These are phyloP conservation scores for Oscheius sp. DNA, from an alignment of 1,140 invertebrate genomes.

Conservation along the genomic window DNA sequence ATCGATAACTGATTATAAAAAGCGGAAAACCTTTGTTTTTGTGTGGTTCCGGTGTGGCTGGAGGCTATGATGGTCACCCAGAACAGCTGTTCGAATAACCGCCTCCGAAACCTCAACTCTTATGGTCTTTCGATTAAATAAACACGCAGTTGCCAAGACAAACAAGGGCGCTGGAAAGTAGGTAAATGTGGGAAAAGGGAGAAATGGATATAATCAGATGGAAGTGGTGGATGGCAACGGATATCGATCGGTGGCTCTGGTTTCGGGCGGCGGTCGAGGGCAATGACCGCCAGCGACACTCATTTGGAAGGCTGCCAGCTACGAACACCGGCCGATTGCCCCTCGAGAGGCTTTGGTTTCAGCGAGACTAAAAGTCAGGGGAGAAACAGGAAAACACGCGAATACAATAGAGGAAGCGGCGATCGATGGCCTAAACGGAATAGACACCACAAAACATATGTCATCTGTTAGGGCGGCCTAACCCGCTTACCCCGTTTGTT, in stretches of 20 bases:
- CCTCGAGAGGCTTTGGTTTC: too few species aligned
- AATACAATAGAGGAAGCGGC: too few species aligned
- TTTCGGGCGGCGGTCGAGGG: neutral
- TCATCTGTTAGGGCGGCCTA: too few species aligned
- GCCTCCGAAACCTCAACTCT: neutral
- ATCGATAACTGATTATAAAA: too few species aligned
- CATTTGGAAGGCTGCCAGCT: neutral
- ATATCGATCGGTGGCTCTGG: neutral
- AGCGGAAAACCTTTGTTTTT: too few species aligned
- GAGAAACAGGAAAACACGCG: too few species aligned
- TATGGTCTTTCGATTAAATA: neutral
- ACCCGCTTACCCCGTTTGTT: too few species aligned
- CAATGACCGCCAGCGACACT: constrained; percentile 7
- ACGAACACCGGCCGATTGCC: too few species aligned
- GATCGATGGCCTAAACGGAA: too few species aligned
- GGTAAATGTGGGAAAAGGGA: neutral
- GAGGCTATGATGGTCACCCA: neutral
- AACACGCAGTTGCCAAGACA: neutral
- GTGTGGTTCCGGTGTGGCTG: too few species aligned
- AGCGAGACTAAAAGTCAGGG: too few species aligned
- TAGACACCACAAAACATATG: too few species aligned
- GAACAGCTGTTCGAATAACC: constrained; percentile 5
- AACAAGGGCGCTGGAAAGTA: neutral
- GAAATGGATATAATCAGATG: neutral
- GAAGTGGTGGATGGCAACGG: neutral